Evolutionary conservation across 2,888 invertebrate genomes (phyloP).

Genomic region (Oscheius sp.): DNA sequence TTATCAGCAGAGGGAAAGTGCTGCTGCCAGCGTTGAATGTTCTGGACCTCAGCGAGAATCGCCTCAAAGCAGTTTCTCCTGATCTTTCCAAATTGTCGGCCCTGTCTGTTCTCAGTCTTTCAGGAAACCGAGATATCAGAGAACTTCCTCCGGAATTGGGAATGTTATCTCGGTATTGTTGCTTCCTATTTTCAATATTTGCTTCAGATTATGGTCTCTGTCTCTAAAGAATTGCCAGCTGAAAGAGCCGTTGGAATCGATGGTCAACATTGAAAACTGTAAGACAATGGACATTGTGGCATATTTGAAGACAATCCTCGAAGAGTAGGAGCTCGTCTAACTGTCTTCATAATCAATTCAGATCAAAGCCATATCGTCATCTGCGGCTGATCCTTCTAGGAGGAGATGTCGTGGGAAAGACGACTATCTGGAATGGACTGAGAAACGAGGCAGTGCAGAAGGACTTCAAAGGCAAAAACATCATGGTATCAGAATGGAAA

Average conservation of each 20-base stretch:
- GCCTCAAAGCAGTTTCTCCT: slow-evolving; percentile 82
- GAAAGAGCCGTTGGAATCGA: slow-evolving; percentile 85
- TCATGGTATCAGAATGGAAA: slow-evolving; percentile 94
- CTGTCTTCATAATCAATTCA: slow-evolving; percentile 56
- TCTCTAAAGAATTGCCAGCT: slow-evolving; percentile 87
- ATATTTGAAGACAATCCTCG: slow-evolving; percentile 83
- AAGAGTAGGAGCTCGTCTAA: slow-evolving; percentile 74
- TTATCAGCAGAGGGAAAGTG: slow-evolving; percentile 21
- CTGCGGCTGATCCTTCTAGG: slow-evolving; percentile 83
- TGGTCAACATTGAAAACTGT: slow-evolving; percentile 90
- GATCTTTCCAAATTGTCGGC: slow-evolving; percentile 87
- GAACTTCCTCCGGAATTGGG: slow-evolving; percentile 92
- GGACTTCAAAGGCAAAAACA: slow-evolving; percentile 73
- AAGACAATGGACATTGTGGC: slow-evolving; percentile 93
- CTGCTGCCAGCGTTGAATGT: slow-evolving; percentile 86
- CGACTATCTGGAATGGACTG: slow-evolving; percentile 52
- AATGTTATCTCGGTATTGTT: slow-evolving; percentile 42
- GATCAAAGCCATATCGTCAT: slow-evolving; percentile 89
- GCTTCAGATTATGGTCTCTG: slow-evolving; percentile 91
- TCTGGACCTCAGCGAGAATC: slow-evolving; percentile 92
- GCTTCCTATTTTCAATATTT: not conserved
- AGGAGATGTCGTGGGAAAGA: slow-evolving; percentile 84
- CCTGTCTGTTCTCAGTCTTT: slow-evolving; percentile 92
- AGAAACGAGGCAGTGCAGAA: slow-evolving; percentile 51
- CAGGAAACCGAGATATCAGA: slow-evolving; percentile 80